These are phyloP conservation scores for Vulpes ferrilata DNA, from an alignment of 2,113 vertebrate species.

Conservation along the genomic window DNA sequence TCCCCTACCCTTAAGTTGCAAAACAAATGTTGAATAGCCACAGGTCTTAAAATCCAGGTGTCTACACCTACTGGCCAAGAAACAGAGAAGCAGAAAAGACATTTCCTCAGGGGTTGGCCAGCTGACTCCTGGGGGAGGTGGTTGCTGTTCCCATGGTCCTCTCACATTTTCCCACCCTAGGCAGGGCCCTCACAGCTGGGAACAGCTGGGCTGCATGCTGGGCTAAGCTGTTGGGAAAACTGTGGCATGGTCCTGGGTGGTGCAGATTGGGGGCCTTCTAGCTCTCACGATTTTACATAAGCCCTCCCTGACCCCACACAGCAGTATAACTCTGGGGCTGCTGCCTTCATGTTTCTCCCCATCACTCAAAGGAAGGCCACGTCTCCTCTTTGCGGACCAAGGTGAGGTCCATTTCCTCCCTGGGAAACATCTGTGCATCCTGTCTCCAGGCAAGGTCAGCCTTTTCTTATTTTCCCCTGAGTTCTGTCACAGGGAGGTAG, in stretches of 20 bases:
- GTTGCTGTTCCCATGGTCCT: background rate
- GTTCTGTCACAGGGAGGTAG: background rate
- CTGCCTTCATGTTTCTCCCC: background rate
- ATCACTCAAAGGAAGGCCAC: background rate
- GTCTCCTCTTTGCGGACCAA: background rate
- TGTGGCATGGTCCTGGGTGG: background rate
- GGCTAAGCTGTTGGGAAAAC: background rate
- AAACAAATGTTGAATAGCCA: background rate
- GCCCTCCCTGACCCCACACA: background rate
- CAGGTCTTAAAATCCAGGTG: background rate
- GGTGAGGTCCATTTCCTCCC: background rate
- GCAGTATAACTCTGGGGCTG: fast-evolving
- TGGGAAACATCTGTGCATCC: background rate
- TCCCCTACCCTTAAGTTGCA: background rate
- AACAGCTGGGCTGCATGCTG: background rate
- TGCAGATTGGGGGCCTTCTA: background rate
- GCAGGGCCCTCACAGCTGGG: background rate
- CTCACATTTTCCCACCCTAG: background rate
- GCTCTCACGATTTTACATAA: background rate
- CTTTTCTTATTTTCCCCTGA: background rate
- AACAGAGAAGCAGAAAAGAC: background rate
- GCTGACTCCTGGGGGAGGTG: background rate
- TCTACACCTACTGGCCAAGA: background rate
- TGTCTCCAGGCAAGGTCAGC: background rate
- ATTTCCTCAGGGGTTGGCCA: background rate